Evolutionary conservation across 37 sponge, comb jelly and placozoan genomes (phyloP), one percentile per base, ranked within the genome.

Genomic region (Crambe crambe): DNA sequence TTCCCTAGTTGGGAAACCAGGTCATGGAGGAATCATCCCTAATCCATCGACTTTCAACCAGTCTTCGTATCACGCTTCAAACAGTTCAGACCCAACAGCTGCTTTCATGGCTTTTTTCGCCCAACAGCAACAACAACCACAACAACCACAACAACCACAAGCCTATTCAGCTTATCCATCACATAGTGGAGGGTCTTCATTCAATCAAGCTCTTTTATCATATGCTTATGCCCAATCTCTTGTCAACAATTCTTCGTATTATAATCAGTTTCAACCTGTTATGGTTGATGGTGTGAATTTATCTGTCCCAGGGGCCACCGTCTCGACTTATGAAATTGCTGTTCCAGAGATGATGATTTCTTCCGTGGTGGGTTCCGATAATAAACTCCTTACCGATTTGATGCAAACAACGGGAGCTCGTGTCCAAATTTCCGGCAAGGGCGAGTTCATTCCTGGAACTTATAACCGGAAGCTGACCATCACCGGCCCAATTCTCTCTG

Each of bases 401-500:
- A 85, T 78, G 80, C 70, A 85, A 54, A 27, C 80, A 10, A 89
- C 89, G 20, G 86, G 88, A 12, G 70, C 89, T 1, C 34, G 83
- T 27, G 38, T 95, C 17, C 75, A 87, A 36, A 41, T 91, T 22
- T 91, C 95, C 15, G 56, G 73, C 30, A 85, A 89, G 62, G 90
- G 89, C 1, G 94, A 94, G 54, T 94, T 87, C 34, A 91, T 95
- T 51, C 95, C 95, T 22, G 95, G 95, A 23, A 91, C 89, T 34
- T 82, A 78, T 68, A 89, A 95, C 30, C 83, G 93, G 6, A 91
- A 87, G 72, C 82, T 89, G 51, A 88, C 86, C 36, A 91, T 95
- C 37, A 68, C 71, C 2, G 95, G 95, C 1, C 88, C 78, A 47
- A 74, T 87, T 39, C 74, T 82, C 31, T 85, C 83, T 21, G 92